Conservation (phyloP, 2,797 vertebrate genomes). For the Bothrops alternatus region DNA sequence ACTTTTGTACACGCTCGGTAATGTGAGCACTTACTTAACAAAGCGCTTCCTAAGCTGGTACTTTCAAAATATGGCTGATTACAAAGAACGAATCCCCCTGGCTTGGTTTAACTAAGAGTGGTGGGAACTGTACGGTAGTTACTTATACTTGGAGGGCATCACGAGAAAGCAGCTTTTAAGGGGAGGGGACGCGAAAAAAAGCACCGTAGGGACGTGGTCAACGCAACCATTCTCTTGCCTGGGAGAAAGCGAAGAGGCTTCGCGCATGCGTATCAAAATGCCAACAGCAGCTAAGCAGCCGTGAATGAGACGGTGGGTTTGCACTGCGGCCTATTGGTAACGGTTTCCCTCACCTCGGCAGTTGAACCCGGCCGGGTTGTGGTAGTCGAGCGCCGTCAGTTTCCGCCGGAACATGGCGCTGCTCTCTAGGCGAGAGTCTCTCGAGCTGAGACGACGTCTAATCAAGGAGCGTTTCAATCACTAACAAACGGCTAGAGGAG, state of each 20-base stretch:
- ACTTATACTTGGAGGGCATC: background rate
- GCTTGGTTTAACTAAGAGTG: background rate
- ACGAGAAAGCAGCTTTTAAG: background rate
- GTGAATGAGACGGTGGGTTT: background rate
- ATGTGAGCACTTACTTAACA: background rate
- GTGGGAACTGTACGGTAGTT: background rate
- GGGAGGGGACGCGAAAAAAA: too few species aligned
- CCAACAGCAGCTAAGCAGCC: background rate
- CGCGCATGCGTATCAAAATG: background rate
- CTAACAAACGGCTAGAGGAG: background rate
- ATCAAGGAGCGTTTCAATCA: background rate
- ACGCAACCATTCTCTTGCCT: background rate
- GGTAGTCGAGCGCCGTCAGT: slow-evolving; percentile 90
- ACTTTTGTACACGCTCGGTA: background rate
- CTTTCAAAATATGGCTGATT: background rate
- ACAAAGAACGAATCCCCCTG: background rate
- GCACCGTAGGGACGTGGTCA: background rate
- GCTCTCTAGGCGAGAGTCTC: background rate
- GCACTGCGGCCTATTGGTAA: background rate
- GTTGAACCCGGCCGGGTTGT: slow-evolving; percentile 87
- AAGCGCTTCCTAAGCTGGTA: background rate
- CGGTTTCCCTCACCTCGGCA: slow-evolving; percentile 78
- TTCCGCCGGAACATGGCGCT: slow-evolving; percentile 89
- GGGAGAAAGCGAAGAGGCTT: background rate
- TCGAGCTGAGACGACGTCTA: slow-evolving; percentile 18